Conservation (phyloP, 2,797 vertebrate species). For the Miichthys miiuy region DNA sequence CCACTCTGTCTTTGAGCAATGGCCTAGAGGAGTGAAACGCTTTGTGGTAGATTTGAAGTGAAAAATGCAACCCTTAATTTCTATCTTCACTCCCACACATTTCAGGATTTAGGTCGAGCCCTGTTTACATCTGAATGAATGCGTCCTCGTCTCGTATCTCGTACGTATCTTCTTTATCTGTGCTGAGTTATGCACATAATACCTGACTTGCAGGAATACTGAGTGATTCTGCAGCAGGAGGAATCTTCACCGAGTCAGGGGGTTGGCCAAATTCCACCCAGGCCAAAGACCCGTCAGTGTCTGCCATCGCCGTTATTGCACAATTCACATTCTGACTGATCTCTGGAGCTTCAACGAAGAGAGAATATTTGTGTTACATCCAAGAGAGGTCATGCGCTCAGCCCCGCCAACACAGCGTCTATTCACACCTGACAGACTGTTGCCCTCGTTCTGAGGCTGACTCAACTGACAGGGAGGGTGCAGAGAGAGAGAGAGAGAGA, state of each 20-base stretch:
- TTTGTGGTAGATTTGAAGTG: slow-evolving; percentile 62
- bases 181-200: slow-evolving; percentile 55
- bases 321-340: slow-evolving; percentile 71
- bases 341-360: slow-evolving; percentile 47
- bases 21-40: slow-evolving; percentile 65
- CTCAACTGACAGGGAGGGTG: slow-evolving; percentile 59
- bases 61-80: slow-evolving; percentile 66
- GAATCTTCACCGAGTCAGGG: slow-evolving; percentile 44
- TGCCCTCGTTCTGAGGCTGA: slow-evolving; percentile 53
- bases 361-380: slow-evolving; percentile 70
- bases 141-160: slow-evolving; percentile 1
- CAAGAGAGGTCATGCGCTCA: slow-evolving; percentile 67
- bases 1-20: slow-evolving; percentile 69
- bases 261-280: slow-evolving; percentile 59
- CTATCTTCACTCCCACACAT: slow-evolving; percentile 48
- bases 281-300: slow-evolving; percentile 74
- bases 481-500: slow-evolving; percentile 37
- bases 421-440: slow-evolving; percentile 73
- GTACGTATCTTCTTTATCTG: slow-evolving; percentile 49
- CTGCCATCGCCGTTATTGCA: slow-evolving; percentile 73
- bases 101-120: slow-evolving; percentile 37
- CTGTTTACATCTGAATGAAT: slow-evolving; percentile 40
- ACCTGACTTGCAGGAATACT: slow-evolving; percentile 46
- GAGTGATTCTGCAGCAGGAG: slow-evolving; percentile 62
- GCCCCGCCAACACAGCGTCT: slow-evolving; percentile 68